Evolutionary conservation across 2,888 invertebrate genomes (phyloP), one percentile per base, ranked within the genome.

Genomic region (Epistrophe grossulariae): DNA sequence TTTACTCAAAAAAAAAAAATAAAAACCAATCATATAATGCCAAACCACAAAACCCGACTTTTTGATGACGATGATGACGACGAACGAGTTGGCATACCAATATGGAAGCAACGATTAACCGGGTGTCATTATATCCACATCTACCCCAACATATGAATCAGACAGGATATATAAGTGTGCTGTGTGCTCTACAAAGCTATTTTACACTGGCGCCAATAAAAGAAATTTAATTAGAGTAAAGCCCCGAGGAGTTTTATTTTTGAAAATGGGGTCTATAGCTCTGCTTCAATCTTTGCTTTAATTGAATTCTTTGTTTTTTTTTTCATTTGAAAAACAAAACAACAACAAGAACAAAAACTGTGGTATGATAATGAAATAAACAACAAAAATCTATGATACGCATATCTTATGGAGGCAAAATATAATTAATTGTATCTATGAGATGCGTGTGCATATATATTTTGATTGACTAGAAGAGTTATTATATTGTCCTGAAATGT

Each of bases 201-300:
- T 79, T 79, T 31, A 60, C 19, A 66, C 17, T 87, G 87, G 87
- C 87, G 83, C 87, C 87, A 83, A 79, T 70, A 76, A 87, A 87
- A 87, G 82, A 87, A 87, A 83, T 87, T 83, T 87, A 83, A 87
- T 87, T 79, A 78, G 81, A 74, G 57, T 81, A 85, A 73, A 57
- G 57, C 60, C 55, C 64, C 84, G 31, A 50, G 76, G 40, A 48
- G 35, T 35, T 24, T 24, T 24, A 2, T 24, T 59, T 59, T 19
- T 19, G n/a, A 68, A 68, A 70, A 52, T 70, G 52, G 38, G 68
- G 24, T 38, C 68, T 50, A n/a, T 11, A 45, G 28, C 10, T 64
- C 11, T 31, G 62, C 10, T 15, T 40, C 38, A 38, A 57, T 48
- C 57, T 19, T 50, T 68, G 24, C n/a, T 35, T 52, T 60, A 62